Evolutionary conservation across 1,140 invertebrate genomes (phyloP).

Genomic region (Zaprionus inermis): DNA sequence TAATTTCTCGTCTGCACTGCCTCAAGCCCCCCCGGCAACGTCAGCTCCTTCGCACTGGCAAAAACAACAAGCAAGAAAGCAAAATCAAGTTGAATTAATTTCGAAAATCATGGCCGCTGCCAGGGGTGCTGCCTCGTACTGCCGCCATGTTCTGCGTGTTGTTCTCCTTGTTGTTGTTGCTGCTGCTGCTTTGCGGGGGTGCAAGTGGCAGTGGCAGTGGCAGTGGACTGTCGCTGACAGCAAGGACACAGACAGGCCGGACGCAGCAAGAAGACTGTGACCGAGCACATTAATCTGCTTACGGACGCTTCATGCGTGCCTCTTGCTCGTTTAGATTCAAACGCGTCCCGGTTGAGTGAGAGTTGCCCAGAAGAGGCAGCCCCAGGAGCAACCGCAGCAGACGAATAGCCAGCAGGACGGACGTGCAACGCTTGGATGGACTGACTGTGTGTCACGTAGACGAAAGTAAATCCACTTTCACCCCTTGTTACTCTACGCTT

Average conservation of each 20-base stretch:
- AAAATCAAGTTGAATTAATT: constrained; percentile 84
- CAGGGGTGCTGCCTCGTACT: constrained; percentile 32
- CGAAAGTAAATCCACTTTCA: constrained; percentile 82
- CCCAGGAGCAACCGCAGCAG: constrained; percentile 19
- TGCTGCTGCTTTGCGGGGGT: constrained; percentile 9
- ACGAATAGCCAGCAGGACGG: too few species aligned
- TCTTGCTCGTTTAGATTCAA: constrained; percentile 55
- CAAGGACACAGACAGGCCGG: constrained; percentile 50
- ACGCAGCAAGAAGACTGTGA: constrained; percentile 29
- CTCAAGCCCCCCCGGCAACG: background rate
- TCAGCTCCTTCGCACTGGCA: constrained; percentile 25
- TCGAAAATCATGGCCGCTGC: constrained; percentile 80
- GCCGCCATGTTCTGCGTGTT: constrained; percentile 51
- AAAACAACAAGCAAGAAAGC: constrained; percentile 79
- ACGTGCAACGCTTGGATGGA: too few species aligned
- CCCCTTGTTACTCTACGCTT: constrained; percentile 56
- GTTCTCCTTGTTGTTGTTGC: too few species aligned
- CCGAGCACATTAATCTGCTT: constrained; percentile 70
- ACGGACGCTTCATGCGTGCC: constrained; percentile 77
- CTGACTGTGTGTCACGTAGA: constrained; percentile 64
- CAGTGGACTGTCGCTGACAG: constrained; percentile 61
- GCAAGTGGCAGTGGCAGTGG: background rate
- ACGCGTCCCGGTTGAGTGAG: background rate
- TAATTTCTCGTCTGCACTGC: constrained; percentile 78
- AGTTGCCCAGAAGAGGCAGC: constrained; percentile 17